Conservation (phyloP, 1,140 invertebrate genomes). For the Anoplolepis gracilipes region DNA sequence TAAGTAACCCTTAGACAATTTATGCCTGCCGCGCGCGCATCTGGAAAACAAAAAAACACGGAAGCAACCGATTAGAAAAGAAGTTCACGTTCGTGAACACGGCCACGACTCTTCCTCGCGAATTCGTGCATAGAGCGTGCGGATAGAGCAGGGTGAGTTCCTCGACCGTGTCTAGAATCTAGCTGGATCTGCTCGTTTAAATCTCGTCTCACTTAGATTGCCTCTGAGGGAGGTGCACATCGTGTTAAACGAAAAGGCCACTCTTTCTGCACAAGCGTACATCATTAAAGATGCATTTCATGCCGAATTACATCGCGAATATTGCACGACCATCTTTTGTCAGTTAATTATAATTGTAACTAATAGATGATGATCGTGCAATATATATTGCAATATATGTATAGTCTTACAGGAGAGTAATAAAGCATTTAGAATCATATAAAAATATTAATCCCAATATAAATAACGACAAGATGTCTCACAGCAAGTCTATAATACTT, state of each 20-base stretch:
- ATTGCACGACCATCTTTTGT: neutral
- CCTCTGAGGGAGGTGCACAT: neutral
- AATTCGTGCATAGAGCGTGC: constrained; percentile 52
- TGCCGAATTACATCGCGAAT: constrained; percentile 21
- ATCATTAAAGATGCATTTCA: constrained; percentile 20
- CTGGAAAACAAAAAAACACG: constrained; percentile 77
- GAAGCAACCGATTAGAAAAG: constrained; percentile 43
- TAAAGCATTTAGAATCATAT: no score
- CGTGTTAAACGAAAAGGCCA: neutral
- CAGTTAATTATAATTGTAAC: constrained; percentile 29
- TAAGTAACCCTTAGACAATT: constrained; percentile 79
- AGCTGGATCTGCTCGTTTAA: constrained; percentile 36
- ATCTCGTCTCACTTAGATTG: constrained; percentile 21
- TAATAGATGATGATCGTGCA: no score
- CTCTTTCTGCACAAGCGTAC: constrained; percentile 23
- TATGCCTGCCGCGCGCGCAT: constrained; percentile 46
- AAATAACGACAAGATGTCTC: no score
- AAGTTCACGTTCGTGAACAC: neutral
- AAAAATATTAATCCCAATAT: no score
- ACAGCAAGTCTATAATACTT: no score
- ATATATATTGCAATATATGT: neutral
- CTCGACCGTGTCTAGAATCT: constrained; percentile 31
- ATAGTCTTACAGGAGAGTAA: neutral
- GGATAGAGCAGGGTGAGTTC: constrained; percentile 21
- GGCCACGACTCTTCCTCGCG: constrained; percentile 17